phyloP scores from a whole-genome alignment of 2,797 vertebrate species.

The Aplochiton taeniatus region DNA sequence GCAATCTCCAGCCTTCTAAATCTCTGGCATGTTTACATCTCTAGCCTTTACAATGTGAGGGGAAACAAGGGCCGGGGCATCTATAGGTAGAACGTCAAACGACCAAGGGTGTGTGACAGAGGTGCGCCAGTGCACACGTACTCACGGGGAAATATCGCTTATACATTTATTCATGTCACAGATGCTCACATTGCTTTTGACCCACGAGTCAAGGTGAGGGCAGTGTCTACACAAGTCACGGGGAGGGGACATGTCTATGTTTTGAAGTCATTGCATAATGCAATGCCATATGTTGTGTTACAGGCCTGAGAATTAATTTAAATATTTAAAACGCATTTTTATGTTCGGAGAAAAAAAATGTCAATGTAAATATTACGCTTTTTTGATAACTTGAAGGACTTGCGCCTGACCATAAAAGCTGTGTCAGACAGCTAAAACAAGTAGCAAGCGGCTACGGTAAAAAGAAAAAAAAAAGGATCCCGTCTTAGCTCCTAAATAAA shows the following conservation, averaged over 20 bases:
- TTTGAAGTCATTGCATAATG: background rate
- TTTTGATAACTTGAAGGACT: no score
- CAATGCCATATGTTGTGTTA: background rate
- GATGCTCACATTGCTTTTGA: constrained; percentile 40
- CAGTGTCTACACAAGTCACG: constrained; percentile 38
- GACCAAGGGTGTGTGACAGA: constrained; percentile 28
- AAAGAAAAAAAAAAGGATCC: no score
- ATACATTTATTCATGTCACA: constrained; percentile 51
- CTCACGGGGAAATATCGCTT: constrained; percentile 12
- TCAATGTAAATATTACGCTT: no score
- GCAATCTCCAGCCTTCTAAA: constrained; percentile 48
- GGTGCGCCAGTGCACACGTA: constrained; percentile 25
- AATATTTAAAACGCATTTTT: no score
- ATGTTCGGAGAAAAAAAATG: no score
- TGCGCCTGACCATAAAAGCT: no score
- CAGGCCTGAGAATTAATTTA: no score
- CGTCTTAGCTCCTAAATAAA: no score
- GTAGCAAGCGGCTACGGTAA: no score
- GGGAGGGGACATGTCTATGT: constrained; percentile 23
- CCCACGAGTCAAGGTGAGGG: constrained; percentile 45
- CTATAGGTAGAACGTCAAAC: constrained; percentile 29
- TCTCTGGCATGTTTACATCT: constrained; percentile 48
- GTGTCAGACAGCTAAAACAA: no score
- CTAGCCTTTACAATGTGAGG: constrained; percentile 26
- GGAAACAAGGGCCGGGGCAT: constrained; percentile 7